These are phyloP conservation scores for Lampropteryx suffumata DNA, from an alignment of 2,888 invertebrate genomes.

Conservation along the genomic window DNA sequence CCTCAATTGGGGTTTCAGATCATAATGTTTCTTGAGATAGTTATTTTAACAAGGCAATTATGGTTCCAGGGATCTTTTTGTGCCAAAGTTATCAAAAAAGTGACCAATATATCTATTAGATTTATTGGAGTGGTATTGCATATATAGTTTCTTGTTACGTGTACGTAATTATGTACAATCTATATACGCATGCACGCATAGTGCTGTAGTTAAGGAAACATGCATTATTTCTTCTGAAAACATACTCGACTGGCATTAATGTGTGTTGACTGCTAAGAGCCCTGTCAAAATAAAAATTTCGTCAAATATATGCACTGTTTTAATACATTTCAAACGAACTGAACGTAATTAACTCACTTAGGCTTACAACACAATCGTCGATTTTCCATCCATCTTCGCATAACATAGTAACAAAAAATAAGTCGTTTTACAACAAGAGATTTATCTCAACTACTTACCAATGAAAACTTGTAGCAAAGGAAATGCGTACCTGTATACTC, in stretches of 20 bases:
- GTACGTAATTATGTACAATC: constrained; percentile 66
- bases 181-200: constrained; percentile 77
- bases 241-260: constrained; percentile 83
- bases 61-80: constrained; percentile 43
- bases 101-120: constrained; percentile 55
- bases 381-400: constrained; percentile 82
- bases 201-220: constrained; percentile 75
- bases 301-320: constrained; percentile 75
- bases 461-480: constrained; percentile 43
- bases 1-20: constrained; percentile 26
- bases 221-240: constrained; percentile 79
- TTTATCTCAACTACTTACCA: constrained; percentile 69
- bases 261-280: constrained; percentile 83
- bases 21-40: not conserved
- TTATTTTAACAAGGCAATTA: constrained; percentile 31
- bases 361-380: constrained; percentile 81
- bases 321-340: constrained; percentile 69
- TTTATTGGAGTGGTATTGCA: constrained; percentile 54
- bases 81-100: constrained; percentile 55
- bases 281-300: constrained; percentile 81
- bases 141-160: constrained; percentile 58
- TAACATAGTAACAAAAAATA: constrained; percentile 74
- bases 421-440: constrained; percentile 70
- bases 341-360: constrained; percentile 80
- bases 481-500: constrained; percentile 86